These are phyloP conservation scores for Microctenopoma lineatum DNA, from an alignment of 2,797 vertebrate genomes.

Conservation along the genomic window DNA sequence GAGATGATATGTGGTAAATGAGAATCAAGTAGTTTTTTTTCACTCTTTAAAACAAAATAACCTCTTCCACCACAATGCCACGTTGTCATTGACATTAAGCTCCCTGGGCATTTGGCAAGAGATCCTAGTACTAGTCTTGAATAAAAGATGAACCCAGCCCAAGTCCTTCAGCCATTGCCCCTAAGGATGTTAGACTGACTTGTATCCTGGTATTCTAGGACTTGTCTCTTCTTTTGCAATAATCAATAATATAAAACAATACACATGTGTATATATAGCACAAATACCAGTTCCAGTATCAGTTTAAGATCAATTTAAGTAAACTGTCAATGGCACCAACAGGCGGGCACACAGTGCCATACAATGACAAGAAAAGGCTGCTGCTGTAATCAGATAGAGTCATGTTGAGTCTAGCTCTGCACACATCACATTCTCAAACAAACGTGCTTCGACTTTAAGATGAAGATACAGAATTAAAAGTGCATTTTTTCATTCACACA, in stretches of 20 bases:
- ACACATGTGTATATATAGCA: too few relatives aligned
- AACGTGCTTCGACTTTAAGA: too few relatives aligned
- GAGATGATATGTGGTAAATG: not conserved
- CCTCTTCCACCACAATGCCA: not conserved
- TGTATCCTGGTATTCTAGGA: constrained; percentile 3
- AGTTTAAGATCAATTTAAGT: not conserved
- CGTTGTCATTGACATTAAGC: constrained; percentile 43
- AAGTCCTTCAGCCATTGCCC: constrained; percentile 9
- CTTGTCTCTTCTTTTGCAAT: not conserved
- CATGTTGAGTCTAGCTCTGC: not conserved
- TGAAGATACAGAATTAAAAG: too few relatives aligned
- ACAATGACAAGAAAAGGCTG: not conserved
- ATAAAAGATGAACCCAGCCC: constrained; percentile 48
- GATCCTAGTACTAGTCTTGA: constrained; percentile 43
- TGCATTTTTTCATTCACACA: too few relatives aligned
- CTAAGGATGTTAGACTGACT: constrained; percentile 15
- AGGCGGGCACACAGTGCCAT: too few relatives aligned
- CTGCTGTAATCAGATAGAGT: not conserved
- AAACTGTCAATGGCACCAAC: not conserved
- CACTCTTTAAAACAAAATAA: constrained; percentile 12
- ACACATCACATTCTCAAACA: too few relatives aligned
- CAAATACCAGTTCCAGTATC: not conserved
- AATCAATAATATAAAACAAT: too few relatives aligned
- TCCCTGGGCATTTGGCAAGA: constrained; percentile 45
- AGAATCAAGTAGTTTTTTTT: constrained; percentile 4